Conservation (phyloP, 2,888 invertebrate species). For the Eristalinus sepulchralis region DNA sequence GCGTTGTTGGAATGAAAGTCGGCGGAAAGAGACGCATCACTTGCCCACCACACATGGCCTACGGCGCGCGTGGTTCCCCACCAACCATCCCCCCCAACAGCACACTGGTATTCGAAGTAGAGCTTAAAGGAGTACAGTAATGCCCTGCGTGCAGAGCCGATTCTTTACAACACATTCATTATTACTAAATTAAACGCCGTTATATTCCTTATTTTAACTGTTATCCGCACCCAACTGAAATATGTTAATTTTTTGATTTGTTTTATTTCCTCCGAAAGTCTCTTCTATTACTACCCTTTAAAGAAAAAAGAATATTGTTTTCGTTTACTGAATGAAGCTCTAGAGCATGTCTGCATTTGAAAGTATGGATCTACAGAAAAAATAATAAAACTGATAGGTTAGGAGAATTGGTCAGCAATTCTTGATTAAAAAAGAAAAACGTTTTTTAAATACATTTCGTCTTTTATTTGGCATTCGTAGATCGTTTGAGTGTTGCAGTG, state of each 20-base stretch:
- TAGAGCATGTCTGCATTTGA: conserved; percentile 12
- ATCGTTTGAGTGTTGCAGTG: not conserved
- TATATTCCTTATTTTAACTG: not conserved
- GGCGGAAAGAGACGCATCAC: conserved; percentile 93
- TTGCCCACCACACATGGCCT: conserved; percentile 93
- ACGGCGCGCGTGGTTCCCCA: conserved; percentile 88
- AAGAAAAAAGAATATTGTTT: not conserved
- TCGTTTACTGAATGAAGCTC: conserved; percentile 12
- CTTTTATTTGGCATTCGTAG: not conserved
- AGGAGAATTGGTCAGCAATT: conserved; percentile 55
- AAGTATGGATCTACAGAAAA: conserved; percentile 39
- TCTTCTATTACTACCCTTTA: not conserved
- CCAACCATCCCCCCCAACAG: conserved; percentile 94
- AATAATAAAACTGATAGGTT: conserved; percentile 57
- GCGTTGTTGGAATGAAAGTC: conserved; percentile 95
- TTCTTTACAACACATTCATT: not conserved
- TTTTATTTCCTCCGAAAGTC: not conserved
- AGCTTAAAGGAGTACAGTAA: conserved; percentile 87
- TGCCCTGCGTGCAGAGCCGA: not conserved
- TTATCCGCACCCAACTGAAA: conserved; percentile 1
- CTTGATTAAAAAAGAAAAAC: conserved; percentile 11
- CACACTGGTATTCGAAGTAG: conserved; percentile 93
- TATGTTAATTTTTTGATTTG: conserved; percentile 6
- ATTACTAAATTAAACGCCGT: not conserved
- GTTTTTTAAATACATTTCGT: conserved; percentile 32